Conservation (phyloP, 1,140 invertebrate genomes). For the Temnothorax longispinosus region DNA sequence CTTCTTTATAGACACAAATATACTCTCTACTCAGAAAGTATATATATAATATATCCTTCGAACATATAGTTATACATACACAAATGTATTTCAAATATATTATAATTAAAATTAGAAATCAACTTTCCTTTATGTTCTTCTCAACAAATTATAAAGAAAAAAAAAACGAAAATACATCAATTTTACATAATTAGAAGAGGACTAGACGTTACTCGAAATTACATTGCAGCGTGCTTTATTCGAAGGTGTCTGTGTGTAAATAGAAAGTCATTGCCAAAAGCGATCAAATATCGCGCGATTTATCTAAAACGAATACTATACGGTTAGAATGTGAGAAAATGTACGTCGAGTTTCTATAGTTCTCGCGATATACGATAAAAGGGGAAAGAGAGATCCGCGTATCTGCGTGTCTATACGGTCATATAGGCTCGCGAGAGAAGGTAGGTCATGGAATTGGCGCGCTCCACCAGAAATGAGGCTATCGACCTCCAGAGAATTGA, state of each 20-base stretch:
- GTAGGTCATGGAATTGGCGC: conserved; percentile 76
- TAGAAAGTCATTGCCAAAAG: background rate
- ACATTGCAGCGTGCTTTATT: background rate
- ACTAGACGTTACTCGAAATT: background rate
- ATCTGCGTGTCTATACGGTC: background rate
- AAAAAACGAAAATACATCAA: background rate
- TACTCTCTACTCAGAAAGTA: too few relatives aligned
- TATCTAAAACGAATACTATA: background rate
- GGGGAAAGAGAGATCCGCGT: background rate
- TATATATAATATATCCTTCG: too few relatives aligned
- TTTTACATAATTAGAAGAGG: background rate
- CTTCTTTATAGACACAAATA: background rate
- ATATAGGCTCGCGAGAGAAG: conserved; percentile 60
- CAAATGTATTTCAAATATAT: too few relatives aligned
- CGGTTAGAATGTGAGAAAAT: background rate
- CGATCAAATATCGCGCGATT: background rate
- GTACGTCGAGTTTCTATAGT: background rate
- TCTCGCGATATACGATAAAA: background rate
- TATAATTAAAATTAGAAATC: too few relatives aligned
- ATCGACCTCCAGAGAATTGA: conserved; percentile 77
- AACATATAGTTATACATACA: too few relatives aligned
- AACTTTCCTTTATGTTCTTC: too few relatives aligned
- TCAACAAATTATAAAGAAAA: too few relatives aligned
- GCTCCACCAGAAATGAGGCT: conserved; percentile 73
- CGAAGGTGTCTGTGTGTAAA: background rate